These are phyloP conservation scores for Drosophila pseudoobscura DNA, from an alignment of 1,140 invertebrate species.

Conservation along the genomic window DNA sequence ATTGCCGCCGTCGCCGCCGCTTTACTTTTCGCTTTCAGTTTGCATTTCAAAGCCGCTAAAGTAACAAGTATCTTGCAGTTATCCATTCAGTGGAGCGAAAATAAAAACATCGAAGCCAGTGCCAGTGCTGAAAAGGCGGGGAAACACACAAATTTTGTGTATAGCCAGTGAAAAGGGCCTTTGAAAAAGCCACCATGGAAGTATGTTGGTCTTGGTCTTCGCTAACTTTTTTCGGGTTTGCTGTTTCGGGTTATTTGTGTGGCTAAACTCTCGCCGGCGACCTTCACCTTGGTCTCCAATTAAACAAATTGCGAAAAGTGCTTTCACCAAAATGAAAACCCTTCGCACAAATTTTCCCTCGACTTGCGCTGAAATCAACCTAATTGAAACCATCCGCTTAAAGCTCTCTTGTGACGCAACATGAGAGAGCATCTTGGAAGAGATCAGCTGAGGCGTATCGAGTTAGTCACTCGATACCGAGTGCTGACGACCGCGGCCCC, in stretches of 20 bases:
- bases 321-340: conserved; percentile 70
- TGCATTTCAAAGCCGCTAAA: conserved; percentile 78
- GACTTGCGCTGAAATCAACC: conserved; percentile 19
- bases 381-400: conserved; percentile 44
- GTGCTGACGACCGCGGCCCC: neutral
- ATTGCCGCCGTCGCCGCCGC: conserved; percentile 45
- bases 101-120: conserved; percentile 27
- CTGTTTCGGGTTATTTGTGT: conserved; percentile 35
- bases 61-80: conserved; percentile 80
- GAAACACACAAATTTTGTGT: conserved; percentile 45
- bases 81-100: conserved; percentile 51
- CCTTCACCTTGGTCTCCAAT: conserved; percentile 78
- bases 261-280: conserved; percentile 46
- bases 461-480: conserved; percentile 50
- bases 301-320: conserved; percentile 64
- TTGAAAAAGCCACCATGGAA: conserved; percentile 57
- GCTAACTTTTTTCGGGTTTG: conserved; percentile 6
- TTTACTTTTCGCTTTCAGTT: conserved; percentile 74
- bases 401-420: conserved; percentile 7
- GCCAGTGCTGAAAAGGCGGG: conserved; percentile 10
- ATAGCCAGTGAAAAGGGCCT: conserved; percentile 58
- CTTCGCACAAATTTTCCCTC: neutral
- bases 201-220: conserved; percentile 49
- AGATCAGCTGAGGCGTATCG: conserved; percentile 33
- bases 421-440: conserved; percentile 3